Percentiles rank a stretch among this genome's conserved stretches.
phyloP scores from a whole-genome alignment of 2,888 invertebrate species.

The Andrena hattorfiana region DNA sequence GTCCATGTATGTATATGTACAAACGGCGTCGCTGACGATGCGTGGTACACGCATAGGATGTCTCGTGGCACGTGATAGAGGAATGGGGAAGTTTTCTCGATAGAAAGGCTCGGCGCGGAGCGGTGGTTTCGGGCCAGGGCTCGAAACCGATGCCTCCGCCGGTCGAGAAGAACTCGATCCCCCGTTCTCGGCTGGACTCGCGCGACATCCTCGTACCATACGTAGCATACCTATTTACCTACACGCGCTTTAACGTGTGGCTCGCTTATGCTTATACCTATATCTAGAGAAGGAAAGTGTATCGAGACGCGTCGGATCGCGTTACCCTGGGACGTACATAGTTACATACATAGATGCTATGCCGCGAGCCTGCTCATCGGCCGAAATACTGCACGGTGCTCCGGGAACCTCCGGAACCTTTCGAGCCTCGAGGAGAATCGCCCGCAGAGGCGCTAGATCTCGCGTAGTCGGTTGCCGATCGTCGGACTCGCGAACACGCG shows the following conservation, averaged over 20 bases:
- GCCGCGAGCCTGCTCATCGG: conserved; percentile 84
- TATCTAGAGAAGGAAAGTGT: conserved; percentile 14
- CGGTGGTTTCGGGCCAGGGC: too few relatives aligned
- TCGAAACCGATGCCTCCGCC: too few relatives aligned
- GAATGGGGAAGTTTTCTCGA: background rate
- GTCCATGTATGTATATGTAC: conserved; percentile 22
- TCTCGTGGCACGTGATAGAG: background rate
- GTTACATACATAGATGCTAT: conserved; percentile 65
- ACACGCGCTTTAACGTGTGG: background rate
- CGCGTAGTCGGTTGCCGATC: too few relatives aligned
- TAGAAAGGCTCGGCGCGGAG: too few relatives aligned
- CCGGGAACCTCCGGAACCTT: conserved; percentile 43
- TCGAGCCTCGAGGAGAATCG: conserved; percentile 22
- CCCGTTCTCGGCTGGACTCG: too few relatives aligned
- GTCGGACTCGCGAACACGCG: conserved; percentile 12
- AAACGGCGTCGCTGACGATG: background rate
- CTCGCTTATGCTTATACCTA: background rate
- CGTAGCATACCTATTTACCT: background rate
- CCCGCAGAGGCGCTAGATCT: background rate
- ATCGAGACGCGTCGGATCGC: conserved; percentile 42
- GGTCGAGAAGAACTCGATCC: too few relatives aligned
- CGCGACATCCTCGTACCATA: conserved; percentile 4
- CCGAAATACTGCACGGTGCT: conserved; percentile 83
- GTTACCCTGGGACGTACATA: conserved; percentile 54
- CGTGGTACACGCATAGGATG: background rate